Base-by-base conservation (phyloP, 2,888 invertebrate genomes). In the Ectemnius continuus region DNA sequence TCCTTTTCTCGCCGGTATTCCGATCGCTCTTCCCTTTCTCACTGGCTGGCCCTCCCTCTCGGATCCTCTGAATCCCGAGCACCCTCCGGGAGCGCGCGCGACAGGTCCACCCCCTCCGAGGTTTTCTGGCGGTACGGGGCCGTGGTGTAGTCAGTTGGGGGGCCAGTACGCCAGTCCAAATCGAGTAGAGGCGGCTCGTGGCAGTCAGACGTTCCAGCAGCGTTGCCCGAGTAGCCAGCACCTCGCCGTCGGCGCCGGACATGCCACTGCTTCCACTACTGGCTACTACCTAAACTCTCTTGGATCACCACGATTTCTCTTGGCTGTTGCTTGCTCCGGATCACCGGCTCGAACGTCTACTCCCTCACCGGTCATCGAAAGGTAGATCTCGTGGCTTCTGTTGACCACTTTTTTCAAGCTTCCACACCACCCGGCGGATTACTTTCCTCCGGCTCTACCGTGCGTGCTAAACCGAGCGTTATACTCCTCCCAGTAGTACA, bases 21-120 rank as follows among this genome's bases (percentile, higher is more conserved):
- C 56, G 67, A 18, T 57, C 45, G 18, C 56, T 13, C 59, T 48
- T 52, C 56, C 56, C 65, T 62, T 23, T 62, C 47, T 26, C 18
- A 48, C 18, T 56, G 56, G 16, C 48, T 11, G 18, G 36, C 48
- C 68, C 61, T 57, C n/a, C 8, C 61, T 46, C 65, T 47, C 36
- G 46, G 36, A 26, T 52, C 23, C 23, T 56, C 23, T 48, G 56
- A 28, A 18, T 57, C 59, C 58, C 20, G 57, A 67, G 48, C 72
- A 72, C 67, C 70, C 90, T 60, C 92, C 92, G 61, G 93, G 5
- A 6, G 36, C 36, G 36, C 36, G 36, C 11, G 92, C 80, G 94
- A 93, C 88, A 94, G 91, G 84, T 79, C 79, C 77, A 82, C 79
- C 76, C 64, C 62, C 66, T 77, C 71, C 78, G 75, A 73, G 80